Conservation (phyloP, 2,888 invertebrate genomes). For the Drosophila paramelanica region DNA sequence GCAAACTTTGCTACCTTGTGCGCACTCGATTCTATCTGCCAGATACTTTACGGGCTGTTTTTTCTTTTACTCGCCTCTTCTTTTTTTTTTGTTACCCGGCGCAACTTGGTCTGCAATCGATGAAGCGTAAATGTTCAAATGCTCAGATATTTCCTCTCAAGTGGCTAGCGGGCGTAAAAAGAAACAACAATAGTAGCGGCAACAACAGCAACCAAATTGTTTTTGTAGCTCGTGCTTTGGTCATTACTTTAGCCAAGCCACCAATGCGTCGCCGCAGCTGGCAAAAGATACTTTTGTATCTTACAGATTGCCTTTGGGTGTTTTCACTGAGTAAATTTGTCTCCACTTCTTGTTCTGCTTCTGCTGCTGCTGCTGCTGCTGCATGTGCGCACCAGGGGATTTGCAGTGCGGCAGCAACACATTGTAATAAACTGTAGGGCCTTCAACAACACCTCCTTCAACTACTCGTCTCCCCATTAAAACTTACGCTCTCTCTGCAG, state of each 20-base stretch:
- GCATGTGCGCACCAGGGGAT: conserved; percentile 26
- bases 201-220: conserved; percentile 21
- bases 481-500: background rate
- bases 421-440: conserved; percentile 49
- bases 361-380: conserved; percentile 19
- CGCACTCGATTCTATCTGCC: conserved; percentile 53
- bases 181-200: conserved; percentile 23
- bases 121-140: conserved; percentile 82
- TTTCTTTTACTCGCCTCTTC: conserved; percentile 5
- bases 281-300: conserved; percentile 60
- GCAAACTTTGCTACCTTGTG: conserved; percentile 70
- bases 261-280: conserved; percentile 61
- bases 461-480: background rate
- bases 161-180: conserved; percentile 54
- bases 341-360: conserved; percentile 20
- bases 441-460: background rate
- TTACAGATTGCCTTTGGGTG: conserved; percentile 68
- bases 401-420: conserved; percentile 32
- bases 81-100: conserved; percentile 5
- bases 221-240: conserved; percentile 73
- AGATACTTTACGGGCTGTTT: conserved; percentile 57
- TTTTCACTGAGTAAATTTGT: conserved; percentile 66
- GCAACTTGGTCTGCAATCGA: conserved; percentile 69
- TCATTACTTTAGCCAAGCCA: conserved; percentile 68
- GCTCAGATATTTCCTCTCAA: conserved; percentile 68